Base-by-base conservation (phyloP, 1,140 invertebrate genomes). In the Drosophila sturtevanti region DNA sequence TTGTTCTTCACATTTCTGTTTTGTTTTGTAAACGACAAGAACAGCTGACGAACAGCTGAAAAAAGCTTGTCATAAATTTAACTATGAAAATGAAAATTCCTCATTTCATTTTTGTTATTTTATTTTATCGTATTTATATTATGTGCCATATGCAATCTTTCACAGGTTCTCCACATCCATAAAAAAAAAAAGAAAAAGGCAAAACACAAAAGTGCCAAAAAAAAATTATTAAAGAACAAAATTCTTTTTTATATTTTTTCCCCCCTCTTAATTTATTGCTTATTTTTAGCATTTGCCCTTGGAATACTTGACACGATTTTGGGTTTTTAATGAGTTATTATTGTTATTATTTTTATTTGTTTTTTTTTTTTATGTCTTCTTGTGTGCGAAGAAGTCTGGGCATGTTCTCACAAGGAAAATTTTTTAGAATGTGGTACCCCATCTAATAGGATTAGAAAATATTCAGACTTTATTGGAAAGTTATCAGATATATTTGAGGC, bases 291-390 rank as follows among this genome's bases (percentile, higher is more conserved):
- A 72, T 44, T 54, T 87, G 82, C 74, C 75, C 82, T 86, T 86
- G 81, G 82, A 86, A 87, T 86, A 69, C 81, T 87, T 81, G 81
- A 79, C 82, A 86, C 70, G 75, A 72, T 72, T 86, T 82, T 34
- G 21, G 21, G 54, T 56, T 44, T 72, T 61, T n/a, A 4, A 16
- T 10, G n/a, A 18, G 41, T 44, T 41, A 41, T 41, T 41, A 41
- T 41, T 41, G 55, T 41, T 73, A 31, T 64, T 34, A 55, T 72
- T 68, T 48, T 52, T 48, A 62, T 51, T 56, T 24, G 56, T 73
- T 55, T 72, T 64, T 61, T 68, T 68, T 68, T 22, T 7, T 4
- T n/a, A n/a, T n/a, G n/a, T n/a, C n/a, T n/a, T 22, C 7, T 34
- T 41, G 11, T 38, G 35, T 61, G 38, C 21, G n/a, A 34, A 51